These are phyloP conservation scores for Syngnathoides biaculeatus DNA, from an alignment of 2,113 vertebrate species.

Conservation along the genomic window DNA sequence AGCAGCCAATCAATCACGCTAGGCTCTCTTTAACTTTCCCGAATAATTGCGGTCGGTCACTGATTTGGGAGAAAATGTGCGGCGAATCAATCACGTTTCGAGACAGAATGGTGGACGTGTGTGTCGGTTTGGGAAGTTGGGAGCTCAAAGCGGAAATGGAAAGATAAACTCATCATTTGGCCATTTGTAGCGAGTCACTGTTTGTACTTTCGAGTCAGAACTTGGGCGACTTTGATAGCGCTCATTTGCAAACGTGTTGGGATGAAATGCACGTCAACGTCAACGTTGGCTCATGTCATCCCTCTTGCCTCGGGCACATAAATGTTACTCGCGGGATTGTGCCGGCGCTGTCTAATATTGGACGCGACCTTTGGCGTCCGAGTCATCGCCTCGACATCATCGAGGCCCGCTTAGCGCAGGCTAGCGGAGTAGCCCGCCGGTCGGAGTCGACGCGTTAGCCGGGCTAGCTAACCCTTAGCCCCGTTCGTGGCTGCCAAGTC, in stretches of 20 bases:
- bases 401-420: conserved; percentile 44
- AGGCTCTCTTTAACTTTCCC: neutral
- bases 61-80: too few species aligned
- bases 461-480: conserved; percentile 7
- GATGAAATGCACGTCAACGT: conserved; percentile 31
- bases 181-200: too few species aligned
- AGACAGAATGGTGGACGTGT: neutral
- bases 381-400: conserved; percentile 29
- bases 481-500: too few species aligned
- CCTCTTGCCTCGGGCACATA: too few species aligned
- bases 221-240: neutral
- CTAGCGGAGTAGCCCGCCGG: conserved; percentile 11
- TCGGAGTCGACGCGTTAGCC: conserved; percentile 30
- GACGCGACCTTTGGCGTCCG: too few species aligned
- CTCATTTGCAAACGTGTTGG: conserved; percentile 20
- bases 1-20: neutral
- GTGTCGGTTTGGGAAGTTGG: neutral
- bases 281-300: conserved; percentile 10
- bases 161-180: too few species aligned
- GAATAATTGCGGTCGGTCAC: too few species aligned
- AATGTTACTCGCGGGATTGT: too few species aligned
- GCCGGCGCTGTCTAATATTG: too few species aligned
- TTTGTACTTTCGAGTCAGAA: neutral
- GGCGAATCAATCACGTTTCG: neutral
- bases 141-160: neutral